Percentiles rank a stretch among this genome's conserved stretches.
Conservation (phyloP, 1,140 invertebrate species). For the Probaryconus sp. region DNA sequence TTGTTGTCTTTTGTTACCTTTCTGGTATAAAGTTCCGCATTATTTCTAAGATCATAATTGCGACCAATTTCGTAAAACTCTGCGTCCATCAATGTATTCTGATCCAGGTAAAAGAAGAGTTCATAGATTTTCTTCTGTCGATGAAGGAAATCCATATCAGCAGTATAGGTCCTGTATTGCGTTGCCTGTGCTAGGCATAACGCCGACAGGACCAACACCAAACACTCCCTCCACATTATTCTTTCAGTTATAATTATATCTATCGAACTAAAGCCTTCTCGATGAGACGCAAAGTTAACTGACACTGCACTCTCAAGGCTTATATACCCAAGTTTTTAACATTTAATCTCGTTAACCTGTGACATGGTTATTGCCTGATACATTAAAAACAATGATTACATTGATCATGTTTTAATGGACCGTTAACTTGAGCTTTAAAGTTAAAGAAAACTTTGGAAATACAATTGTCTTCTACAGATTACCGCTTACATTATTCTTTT, state of each 20-base stretch:
- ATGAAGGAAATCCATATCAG: slow-evolving; percentile 78
- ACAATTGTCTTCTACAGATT: too few relatives aligned
- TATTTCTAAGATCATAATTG: slow-evolving; percentile 79
- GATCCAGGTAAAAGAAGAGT: slow-evolving; percentile 81
- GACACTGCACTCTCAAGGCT: slow-evolving; percentile 26
- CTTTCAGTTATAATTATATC: slow-evolving; percentile 25
- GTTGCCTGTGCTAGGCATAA: slow-evolving; percentile 65
- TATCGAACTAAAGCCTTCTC: slow-evolving; percentile 50
- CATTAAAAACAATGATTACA: slow-evolving; percentile 55
- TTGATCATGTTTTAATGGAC: slow-evolving; percentile 29
- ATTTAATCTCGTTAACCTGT: slow-evolving; percentile 63
- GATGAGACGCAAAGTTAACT: slow-evolving; percentile 55
- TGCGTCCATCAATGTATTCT: slow-evolving; percentile 76
- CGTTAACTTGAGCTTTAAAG: slow-evolving; percentile 9
- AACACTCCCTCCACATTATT: slow-evolving; percentile 63
- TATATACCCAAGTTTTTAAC: slow-evolving; percentile 63
- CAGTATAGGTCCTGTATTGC: slow-evolving; percentile 63
- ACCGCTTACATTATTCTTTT: too few relatives aligned
- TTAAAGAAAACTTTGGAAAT: slow-evolving; percentile 13
- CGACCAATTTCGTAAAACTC: slow-evolving; percentile 78
- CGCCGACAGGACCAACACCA: slow-evolving; percentile 65
- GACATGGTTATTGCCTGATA: slow-evolving; percentile 43
- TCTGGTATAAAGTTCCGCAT: slow-evolving; percentile 76
- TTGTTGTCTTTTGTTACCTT: slow-evolving; percentile 62
- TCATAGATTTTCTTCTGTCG: slow-evolving; percentile 82